Percentiles rank a stretch among this genome's conserved stretches.
These are phyloP conservation scores for Caenorhabditis zanzibari DNA, from an alignment of 2,888 invertebrate genomes.

Conservation along the genomic window DNA sequence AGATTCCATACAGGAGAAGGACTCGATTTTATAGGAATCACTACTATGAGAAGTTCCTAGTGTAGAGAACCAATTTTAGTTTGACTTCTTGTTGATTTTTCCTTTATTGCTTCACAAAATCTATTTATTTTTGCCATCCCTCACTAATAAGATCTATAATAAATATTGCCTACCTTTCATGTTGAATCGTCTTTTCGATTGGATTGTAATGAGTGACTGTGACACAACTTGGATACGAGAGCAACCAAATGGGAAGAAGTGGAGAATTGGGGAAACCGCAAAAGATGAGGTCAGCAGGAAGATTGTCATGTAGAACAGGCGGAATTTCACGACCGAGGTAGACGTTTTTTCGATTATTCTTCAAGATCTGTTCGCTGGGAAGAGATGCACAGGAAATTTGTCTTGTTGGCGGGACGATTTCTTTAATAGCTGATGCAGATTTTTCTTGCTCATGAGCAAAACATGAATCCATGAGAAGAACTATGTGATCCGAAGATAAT, in stretches of 20 bases:
- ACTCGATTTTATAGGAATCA: conserved; percentile 57
- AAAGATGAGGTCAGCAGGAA: conserved; percentile 72
- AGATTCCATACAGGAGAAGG: conserved; percentile 44
- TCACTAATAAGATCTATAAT: conserved; percentile 46
- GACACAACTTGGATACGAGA: conserved; percentile 75
- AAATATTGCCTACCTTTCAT: conserved; percentile 55
- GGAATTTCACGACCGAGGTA: conserved; percentile 56
- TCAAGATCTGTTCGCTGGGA: conserved; percentile 13
- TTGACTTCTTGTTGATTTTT: conserved; percentile 39
- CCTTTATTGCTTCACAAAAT: conserved; percentile 7
- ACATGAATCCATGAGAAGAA: conserved; percentile 62
- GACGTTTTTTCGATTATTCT: conserved; percentile 30
- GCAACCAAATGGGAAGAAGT: conserved; percentile 79
- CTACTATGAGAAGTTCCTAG: conserved; percentile 56
- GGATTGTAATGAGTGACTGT: conserved; percentile 66
- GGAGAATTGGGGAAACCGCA: conserved; percentile 75
- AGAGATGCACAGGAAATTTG: conserved; percentile 28
- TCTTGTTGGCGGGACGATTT: not conserved
- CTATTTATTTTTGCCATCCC: not conserved
- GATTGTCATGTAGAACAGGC: conserved; percentile 10
- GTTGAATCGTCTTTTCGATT: conserved; percentile 33
- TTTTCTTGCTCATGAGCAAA: conserved; percentile 55
- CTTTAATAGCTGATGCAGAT: conserved; percentile 4
- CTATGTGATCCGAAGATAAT: conserved; percentile 36
- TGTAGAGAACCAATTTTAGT: conserved; percentile 14